Evolutionary conservation across 2,113 vertebrate species (phyloP), one percentile per base, ranked within the genome.

Genomic region (Myrmecophaga tridactyla): DNA sequence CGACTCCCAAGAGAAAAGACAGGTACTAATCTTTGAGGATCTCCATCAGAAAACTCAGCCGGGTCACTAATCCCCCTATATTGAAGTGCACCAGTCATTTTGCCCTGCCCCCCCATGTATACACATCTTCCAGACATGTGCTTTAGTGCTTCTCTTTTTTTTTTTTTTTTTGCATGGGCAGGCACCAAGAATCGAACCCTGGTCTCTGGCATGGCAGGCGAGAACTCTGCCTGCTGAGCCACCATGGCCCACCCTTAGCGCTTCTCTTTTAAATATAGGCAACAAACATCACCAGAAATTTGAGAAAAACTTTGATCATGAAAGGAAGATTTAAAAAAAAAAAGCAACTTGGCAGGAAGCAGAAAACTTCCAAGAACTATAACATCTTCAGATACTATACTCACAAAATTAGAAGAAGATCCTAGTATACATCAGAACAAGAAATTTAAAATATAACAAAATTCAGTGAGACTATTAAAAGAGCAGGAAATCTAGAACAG

Each of bases 91-190:
- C 36, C 34, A 62, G 25, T 63, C 48, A 89, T 0, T 69, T 91
- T 81, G 41, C 27, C n/a, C 56, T 93, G 62, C 48, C 36, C n/a
- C 48, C 36, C n/a, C 15, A 23, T 29, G 17, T 90, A 67, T 20
- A 69, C 29, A 67, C 4, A 80, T 80, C 77, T 80, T 93, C 77
- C 41, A 77, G 41, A 88, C 17, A 75, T 63, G 34, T 91, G 21
- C 87, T 94, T 78, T 77, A 72, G n/a, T 56, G 31, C 25, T 94
- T 78, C 34, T 23, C n/a, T 84, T 94, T 73, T 85, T n/a, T n/a
- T 73, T 85, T n/a, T n/a, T n/a, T n/a, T n/a, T n/a, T n/a, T n/a
- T n/a, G n/a, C n/a, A n/a, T n/a, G n/a, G n/a, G n/a, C n/a, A n/a
- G n/a, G n/a, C n/a, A n/a, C n/a, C n/a, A n/a, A n/a, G n/a, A n/a